Evolutionary conservation across 2,888 invertebrate species (phyloP), one percentile per base, ranked within the genome.

Genomic region (Cephus rjabovi): DNA sequence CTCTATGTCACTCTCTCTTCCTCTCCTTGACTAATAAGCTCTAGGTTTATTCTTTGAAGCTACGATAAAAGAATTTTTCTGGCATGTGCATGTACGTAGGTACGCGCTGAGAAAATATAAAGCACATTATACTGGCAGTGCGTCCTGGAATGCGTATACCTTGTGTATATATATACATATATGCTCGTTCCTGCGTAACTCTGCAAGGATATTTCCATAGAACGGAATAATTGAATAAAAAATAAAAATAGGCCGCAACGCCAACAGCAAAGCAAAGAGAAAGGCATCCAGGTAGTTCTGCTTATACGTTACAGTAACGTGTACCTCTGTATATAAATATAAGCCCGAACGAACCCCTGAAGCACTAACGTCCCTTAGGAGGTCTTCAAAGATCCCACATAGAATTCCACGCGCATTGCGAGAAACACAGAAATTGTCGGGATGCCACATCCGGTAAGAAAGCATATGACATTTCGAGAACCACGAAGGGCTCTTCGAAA

Each of bases 181-280:
- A 34, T 35, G 11, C 34, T 37, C 6, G 6, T n/a, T 37, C 4
- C 74, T 35, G n/a, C n/a, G 35, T 74, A 74, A 34, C 23, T 35
- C 30, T 35, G 35, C 15, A 12, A 35, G 30, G 74, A 34, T 12
- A 74, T 74, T 74, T 74, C 30, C 35, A 35, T 74, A 37, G 12
- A 34, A 74, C 34, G 34, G 74, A 74, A 74, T 35, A 35, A 74
- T 74, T 33, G 74, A 74, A 74, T 74, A 74, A 15, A 34, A 34
- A 34, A 74, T 74, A 74, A 74, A 71, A 74, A 34, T 11, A n/a
- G 34, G 35, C n/a, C 34, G 33, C 37, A 35, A 35, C 37, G 23
- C 30, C 15, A 74, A n/a, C 35, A 35, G 74, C 23, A 12, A 34
- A 34, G 35, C 9, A 23, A 23, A 56, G 23, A 56, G 23, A 15